These are phyloP conservation scores for Camelus bactrianus DNA, from an alignment of 2,113 vertebrate genomes.

Conservation along the genomic window DNA sequence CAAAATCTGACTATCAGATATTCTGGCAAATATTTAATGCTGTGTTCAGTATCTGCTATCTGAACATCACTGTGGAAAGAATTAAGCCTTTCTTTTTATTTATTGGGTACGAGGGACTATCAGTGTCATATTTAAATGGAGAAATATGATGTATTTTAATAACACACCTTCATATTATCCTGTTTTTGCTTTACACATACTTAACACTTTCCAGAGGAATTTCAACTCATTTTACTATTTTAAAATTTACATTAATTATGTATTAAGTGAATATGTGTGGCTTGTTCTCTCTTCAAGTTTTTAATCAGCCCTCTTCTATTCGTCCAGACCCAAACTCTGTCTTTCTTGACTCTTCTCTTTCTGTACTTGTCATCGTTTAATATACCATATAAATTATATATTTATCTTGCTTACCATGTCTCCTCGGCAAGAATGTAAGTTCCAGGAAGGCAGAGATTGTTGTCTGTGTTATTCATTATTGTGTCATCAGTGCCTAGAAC, in stretches of 20 bases:
- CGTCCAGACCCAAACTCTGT: constrained; percentile 29
- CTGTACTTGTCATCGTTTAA: neutral
- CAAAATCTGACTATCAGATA: constrained; percentile 83
- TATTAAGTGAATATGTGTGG: constrained; percentile 70
- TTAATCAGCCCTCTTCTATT: constrained; percentile 63
- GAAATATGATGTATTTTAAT: constrained; percentile 72
- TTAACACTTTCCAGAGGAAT: constrained; percentile 74
- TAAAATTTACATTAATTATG: constrained; percentile 75
- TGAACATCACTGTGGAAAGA: constrained; percentile 59
- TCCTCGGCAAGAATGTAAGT: neutral
- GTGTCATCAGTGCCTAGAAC: neutral
- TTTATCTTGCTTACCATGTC: neutral
- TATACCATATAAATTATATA: neutral
- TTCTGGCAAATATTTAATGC: constrained; percentile 80
- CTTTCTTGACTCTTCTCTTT: constrained; percentile 51
- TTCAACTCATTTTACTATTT: constrained; percentile 71
- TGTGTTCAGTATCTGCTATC: constrained; percentile 67
- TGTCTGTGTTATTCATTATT: neutral
- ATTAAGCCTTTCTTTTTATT: constrained; percentile 64
- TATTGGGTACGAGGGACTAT: constrained; percentile 49
- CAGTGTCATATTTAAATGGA: constrained; percentile 75
- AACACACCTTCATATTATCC: constrained; percentile 59
- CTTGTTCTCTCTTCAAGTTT: constrained; percentile 71
- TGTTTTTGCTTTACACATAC: constrained; percentile 71
- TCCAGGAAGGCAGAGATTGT: neutral